A percentile compares a stretch with the other conserved stretches of the same genome.
phyloP scores from a whole-genome alignment of 2,113 vertebrate genomes.

The Oceanodroma tethys region DNA sequence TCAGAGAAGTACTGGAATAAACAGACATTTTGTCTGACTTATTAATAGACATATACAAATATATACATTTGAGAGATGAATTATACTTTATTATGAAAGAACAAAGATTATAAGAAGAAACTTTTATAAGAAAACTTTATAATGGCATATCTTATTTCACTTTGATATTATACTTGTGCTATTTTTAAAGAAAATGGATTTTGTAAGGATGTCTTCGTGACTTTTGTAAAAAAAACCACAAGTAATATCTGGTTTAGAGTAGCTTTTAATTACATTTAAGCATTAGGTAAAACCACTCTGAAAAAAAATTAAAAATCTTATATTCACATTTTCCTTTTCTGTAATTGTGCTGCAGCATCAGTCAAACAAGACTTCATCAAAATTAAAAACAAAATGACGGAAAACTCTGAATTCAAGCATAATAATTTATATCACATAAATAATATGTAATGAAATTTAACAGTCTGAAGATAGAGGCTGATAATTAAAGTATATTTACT shows the following conservation, averaged over 20 bases:
- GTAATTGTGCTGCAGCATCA: neutral
- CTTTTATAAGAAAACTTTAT: neutral
- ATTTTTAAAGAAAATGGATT: neutral
- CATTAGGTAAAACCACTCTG: neutral
- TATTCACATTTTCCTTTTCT: neutral
- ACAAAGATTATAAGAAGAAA: neutral
- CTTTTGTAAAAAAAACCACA: neutral
- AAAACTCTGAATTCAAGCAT: neutral
- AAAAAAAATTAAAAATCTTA: neutral
- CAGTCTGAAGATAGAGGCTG: neutral
- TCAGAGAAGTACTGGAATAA: neutral
- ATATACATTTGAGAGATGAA: neutral
- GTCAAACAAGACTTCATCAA: neutral
- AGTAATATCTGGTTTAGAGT: neutral
- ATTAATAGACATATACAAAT: neutral
- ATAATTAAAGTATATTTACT: neutral
- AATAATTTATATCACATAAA: neutral
- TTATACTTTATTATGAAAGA: neutral
- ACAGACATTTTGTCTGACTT: too few species aligned
- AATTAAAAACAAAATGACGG: neutral
- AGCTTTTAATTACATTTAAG: neutral
- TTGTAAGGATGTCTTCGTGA: neutral
- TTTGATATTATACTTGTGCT: neutral
- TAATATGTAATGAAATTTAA: neutral
- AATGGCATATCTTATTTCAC: neutral